phyloP scores from a whole-genome alignment of 2,888 invertebrate genomes.

The Cactoblastis cactorum region DNA sequence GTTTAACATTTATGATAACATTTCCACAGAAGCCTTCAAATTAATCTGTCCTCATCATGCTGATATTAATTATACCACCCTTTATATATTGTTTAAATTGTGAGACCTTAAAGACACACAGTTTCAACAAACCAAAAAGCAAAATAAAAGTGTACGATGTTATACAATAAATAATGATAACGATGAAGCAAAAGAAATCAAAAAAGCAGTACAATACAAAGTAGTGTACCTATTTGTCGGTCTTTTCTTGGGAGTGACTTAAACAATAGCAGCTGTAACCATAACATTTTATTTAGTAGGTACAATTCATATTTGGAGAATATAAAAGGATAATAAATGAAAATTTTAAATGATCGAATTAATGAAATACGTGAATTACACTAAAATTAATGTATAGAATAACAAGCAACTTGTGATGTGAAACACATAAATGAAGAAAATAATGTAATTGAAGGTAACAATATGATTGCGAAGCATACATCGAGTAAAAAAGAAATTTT shows the following conservation, averaged over 20 bases:
- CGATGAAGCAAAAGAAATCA: conserved; percentile 43
- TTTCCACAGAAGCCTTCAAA: conserved; percentile 1
- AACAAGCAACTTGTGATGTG: conserved; percentile 7
- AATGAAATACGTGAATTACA: conserved; percentile 11
- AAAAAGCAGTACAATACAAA: conserved; percentile 63
- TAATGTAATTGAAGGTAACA: conserved; percentile 10
- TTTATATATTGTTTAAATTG: not conserved
- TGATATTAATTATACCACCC: not conserved
- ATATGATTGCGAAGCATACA: not conserved
- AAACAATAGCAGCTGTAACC: conserved; percentile 78
- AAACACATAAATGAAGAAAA: not conserved
- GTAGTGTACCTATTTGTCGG: conserved; percentile 73
- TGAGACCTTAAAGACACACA: conserved; percentile 17
- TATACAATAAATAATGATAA: conserved; percentile 20
- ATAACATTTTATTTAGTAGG: conserved; percentile 59
- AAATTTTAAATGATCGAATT: conserved; percentile 17
- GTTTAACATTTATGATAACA: not conserved
- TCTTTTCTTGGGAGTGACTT: conserved; percentile 75
- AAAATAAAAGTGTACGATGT: conserved; percentile 23
- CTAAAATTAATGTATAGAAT: not conserved
- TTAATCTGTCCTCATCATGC: not conserved
- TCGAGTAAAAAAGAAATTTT: too few relatives aligned
- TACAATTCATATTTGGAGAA: conserved; percentile 29
- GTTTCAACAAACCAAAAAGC: conserved; percentile 25
- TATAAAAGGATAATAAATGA: conserved; percentile 8